These are phyloP conservation scores for Drosophila kambysellisi DNA, from an alignment of 2,888 invertebrate genomes.

Conservation along the genomic window DNA sequence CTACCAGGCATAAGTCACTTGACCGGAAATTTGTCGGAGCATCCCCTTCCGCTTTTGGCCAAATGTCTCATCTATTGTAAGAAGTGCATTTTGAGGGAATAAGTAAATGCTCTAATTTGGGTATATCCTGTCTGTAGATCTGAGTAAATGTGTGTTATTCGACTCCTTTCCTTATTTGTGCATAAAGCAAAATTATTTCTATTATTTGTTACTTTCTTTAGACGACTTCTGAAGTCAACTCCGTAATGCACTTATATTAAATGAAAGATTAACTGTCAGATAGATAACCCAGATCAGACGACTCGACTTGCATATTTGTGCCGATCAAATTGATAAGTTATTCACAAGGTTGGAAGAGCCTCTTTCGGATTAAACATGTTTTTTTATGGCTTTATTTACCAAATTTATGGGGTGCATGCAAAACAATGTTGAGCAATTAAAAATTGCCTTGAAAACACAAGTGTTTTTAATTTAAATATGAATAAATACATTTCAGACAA, in stretches of 20 bases:
- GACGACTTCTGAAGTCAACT: background rate
- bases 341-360: background rate
- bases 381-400: background rate
- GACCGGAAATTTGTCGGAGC: constrained; percentile 47
- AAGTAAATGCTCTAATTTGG: background rate
- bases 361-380: background rate
- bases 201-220: background rate
- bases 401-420: background rate
- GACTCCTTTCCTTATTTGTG: background rate
- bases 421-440: constrained; percentile 1
- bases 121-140: no score
- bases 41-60: constrained; percentile 18
- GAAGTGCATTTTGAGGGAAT: background rate
- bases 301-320: background rate
- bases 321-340: background rate
- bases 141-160: background rate
- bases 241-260: background rate
- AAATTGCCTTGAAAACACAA: background rate
- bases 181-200: background rate
- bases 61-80: background rate
- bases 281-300: background rate
- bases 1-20: constrained; percentile 21
- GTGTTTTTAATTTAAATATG: background rate
- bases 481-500: constrained; percentile 2
- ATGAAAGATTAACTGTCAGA: background rate